Evolutionary conservation across 2,113 vertebrate genomes (phyloP).

Genomic region (Oxyruncus cristatus): DNA sequence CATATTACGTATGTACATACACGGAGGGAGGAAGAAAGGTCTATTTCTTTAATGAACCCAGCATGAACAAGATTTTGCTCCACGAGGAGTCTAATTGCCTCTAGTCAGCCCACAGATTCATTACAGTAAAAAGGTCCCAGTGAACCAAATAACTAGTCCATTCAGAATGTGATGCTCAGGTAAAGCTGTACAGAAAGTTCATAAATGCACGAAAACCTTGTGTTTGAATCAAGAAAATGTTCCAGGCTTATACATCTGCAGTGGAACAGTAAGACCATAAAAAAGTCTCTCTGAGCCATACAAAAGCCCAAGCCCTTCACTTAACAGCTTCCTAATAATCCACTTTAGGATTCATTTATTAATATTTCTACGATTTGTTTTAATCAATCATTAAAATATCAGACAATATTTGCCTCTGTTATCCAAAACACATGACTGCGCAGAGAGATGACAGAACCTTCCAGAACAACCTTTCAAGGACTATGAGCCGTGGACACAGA

Average conservation of each 20-base stretch:
- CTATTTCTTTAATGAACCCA: not conserved
- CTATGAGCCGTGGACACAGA: not conserved
- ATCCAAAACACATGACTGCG: not conserved
- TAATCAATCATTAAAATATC: not conserved
- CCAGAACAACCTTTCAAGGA: not conserved
- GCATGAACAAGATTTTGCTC: not conserved
- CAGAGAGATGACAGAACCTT: not conserved
- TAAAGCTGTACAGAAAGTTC: not conserved
- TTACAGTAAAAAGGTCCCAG: not conserved
- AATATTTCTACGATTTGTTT: not conserved
- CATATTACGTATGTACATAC: not conserved
- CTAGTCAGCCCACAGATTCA: not conserved
- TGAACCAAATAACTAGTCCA: not conserved
- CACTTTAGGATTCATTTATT: not conserved
- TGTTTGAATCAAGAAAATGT: not conserved
- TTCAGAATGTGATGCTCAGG: not conserved
- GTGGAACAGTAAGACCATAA: not conserved
- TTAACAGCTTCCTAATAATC: not conserved
- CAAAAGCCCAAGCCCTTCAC: not conserved
- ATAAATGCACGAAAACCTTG: not conserved
- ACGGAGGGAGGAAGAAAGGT: not conserved
- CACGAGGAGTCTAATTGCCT: not conserved
- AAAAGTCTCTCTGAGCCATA: not conserved
- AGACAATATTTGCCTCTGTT: not conserved
- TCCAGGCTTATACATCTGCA: not conserved